These are phyloP conservation scores for Lutraria lutraria DNA, from an alignment of 2,888 invertebrate genomes.

Conservation along the genomic window DNA sequence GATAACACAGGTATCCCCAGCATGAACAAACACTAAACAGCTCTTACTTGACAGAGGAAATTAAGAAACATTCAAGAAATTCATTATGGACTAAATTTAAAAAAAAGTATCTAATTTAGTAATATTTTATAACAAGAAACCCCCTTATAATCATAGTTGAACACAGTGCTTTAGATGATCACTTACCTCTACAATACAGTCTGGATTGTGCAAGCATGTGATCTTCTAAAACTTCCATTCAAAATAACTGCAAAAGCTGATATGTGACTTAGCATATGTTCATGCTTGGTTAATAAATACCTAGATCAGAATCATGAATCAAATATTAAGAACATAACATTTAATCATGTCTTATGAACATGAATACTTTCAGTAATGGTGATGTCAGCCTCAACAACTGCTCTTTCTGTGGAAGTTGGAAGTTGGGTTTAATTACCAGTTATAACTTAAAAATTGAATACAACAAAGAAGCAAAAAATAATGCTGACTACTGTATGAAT, in stretches of 20 bases:
- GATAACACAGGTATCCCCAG: too few relatives aligned
- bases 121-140: not conserved
- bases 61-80: too few relatives aligned
- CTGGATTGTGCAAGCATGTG: constrained; percentile 65
- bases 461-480: not conserved
- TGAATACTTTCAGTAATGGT: too few relatives aligned
- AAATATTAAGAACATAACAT: too few relatives aligned
- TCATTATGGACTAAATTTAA: not conserved
- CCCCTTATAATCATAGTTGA: not conserved
- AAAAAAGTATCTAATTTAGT: not conserved
- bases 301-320: not conserved
- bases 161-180: constrained; percentile 65
- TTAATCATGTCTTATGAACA: too few relatives aligned
- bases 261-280: not conserved
- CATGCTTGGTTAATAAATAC: not conserved
- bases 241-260: constrained; percentile 13
- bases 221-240: constrained; percentile 69
- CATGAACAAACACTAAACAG: too few relatives aligned
- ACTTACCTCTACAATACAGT: constrained; percentile 69
- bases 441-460: not conserved
- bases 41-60: too few relatives aligned
- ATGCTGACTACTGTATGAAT: too few relatives aligned
- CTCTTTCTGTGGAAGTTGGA: too few relatives aligned
- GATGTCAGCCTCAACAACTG: too few relatives aligned
- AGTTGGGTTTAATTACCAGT: too few relatives aligned